These are phyloP conservation scores for Sycophila texana DNA, from an alignment of 2,888 invertebrate genomes.

Conservation along the genomic window DNA sequence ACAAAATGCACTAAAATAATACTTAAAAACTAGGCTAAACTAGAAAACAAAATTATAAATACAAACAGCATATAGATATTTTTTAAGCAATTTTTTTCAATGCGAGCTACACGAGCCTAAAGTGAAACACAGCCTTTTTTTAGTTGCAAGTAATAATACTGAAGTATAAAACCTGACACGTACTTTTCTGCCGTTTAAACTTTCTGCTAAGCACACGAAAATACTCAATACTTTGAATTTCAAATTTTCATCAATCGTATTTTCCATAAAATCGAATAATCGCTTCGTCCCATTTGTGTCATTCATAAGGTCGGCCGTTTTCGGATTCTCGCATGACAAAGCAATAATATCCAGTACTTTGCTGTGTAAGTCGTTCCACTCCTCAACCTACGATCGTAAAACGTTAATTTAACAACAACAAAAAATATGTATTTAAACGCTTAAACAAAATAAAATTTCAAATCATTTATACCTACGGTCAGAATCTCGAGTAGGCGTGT, in stretches of 20 bases:
- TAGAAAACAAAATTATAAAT: too few relatives aligned
- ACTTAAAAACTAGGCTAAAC: too few relatives aligned
- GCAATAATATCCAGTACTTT: conserved; percentile 61
- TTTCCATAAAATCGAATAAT: conserved; percentile 63
- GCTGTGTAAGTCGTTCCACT: conserved; percentile 64
- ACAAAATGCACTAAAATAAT: too few relatives aligned
- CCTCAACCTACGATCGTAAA: conserved; percentile 60
- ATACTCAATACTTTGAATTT: conserved; percentile 59
- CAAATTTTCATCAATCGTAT: conserved; percentile 54
- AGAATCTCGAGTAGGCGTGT: conserved; percentile 77
- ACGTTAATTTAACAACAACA: background rate
- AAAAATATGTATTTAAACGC: too few relatives aligned
- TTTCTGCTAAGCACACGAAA: conserved; percentile 62
- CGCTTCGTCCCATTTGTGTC: conserved; percentile 61
- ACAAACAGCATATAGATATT: too few relatives aligned
- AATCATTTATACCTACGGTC: conserved; percentile 71
- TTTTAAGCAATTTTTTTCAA: too few relatives aligned
- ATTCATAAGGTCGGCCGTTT: conserved; percentile 61
- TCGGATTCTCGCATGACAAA: conserved; percentile 61
- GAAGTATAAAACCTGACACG: background rate
- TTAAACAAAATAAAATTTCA: conserved; percentile 2
- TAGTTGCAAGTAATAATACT: too few relatives aligned
- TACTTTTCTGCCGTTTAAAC: conserved; percentile 64
- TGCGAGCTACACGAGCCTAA: too few relatives aligned
- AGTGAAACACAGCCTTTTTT: too few relatives aligned